Evolutionary conservation across 2,113 vertebrate genomes (phyloP).

Genomic region (Lepisosteus osseus): DNA sequence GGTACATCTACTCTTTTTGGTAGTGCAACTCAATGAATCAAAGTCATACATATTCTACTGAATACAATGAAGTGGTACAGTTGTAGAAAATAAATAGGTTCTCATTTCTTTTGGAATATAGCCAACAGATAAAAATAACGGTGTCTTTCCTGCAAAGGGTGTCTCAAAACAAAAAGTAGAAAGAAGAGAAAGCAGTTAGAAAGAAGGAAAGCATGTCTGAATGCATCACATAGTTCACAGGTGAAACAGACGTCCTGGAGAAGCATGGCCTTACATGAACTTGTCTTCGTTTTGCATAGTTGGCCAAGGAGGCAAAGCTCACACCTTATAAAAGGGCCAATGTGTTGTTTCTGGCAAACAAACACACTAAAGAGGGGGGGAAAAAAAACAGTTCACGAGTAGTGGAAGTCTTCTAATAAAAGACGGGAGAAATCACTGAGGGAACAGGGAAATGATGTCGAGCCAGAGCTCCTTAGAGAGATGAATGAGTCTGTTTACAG

Average conservation of each 20-base stretch:
- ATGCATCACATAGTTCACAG: too few relatives aligned
- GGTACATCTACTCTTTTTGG: too few relatives aligned
- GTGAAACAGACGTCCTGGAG: neutral
- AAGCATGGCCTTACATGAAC: neutral
- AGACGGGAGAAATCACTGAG: neutral
- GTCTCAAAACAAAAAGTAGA: too few relatives aligned
- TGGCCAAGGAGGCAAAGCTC: neutral
- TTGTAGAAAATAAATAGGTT: too few relatives aligned
- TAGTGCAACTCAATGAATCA: too few relatives aligned
- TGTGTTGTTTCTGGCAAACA: slow-evolving; percentile 9
- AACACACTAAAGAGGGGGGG: neutral
- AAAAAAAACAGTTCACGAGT: neutral
- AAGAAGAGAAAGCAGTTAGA: too few relatives aligned
- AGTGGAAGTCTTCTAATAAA: slow-evolving; percentile 1
- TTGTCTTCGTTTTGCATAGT: neutral
- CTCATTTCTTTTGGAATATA: too few relatives aligned
- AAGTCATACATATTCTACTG: too few relatives aligned
- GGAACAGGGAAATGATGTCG: neutral
- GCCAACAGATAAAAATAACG: too few relatives aligned
- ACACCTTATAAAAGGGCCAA: neutral
- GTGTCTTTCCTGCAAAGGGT: too few relatives aligned
- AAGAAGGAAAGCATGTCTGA: too few relatives aligned
- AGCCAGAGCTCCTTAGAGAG: slow-evolving; percentile 2
- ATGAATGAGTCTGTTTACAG: slow-evolving; percentile 14
- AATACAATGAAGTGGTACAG: too few relatives aligned